A percentile compares a stretch with the other conserved stretches of the same genome.
These are phyloP conservation scores for Proterorhinus semilunaris DNA, from an alignment of 2,113 vertebrate genomes.

Conservation along the genomic window DNA sequence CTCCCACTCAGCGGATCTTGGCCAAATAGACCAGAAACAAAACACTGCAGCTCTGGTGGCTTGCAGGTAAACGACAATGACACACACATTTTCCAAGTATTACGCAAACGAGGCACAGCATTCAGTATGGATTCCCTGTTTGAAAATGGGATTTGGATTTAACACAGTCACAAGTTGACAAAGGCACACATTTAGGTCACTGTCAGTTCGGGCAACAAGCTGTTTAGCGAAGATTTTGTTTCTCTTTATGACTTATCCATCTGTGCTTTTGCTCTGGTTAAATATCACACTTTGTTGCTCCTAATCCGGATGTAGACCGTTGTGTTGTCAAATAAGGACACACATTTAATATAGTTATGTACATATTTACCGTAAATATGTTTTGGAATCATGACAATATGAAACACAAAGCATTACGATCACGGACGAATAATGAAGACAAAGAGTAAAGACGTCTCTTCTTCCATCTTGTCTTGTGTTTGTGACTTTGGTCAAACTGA, in stretches of 20 bases:
- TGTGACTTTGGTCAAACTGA: slow-evolving; percentile 13
- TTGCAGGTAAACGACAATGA: slow-evolving; percentile 6
- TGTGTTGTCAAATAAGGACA: background rate
- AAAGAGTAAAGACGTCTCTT: slow-evolving; percentile 14
- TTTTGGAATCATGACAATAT: background rate
- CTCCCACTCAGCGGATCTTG: slow-evolving; percentile 34
- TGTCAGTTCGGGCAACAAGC: slow-evolving; percentile 5
- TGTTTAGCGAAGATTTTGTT: slow-evolving; percentile 9
- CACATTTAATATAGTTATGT: background rate
- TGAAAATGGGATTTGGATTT: background rate
- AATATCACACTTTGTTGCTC: slow-evolving; percentile 22
- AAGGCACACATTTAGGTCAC: slow-evolving; percentile 37
- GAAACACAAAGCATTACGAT: background rate
- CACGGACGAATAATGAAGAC: too few relatives aligned
- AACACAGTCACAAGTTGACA: slow-evolving; percentile 14
- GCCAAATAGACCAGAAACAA: slow-evolving; percentile 42
- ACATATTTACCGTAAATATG: background rate
- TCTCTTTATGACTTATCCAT: slow-evolving; percentile 30
- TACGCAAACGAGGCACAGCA: background rate
- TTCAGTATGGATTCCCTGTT: background rate
- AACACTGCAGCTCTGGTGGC: background rate
- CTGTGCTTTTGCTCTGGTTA: slow-evolving; percentile 15
- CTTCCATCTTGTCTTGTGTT: background rate
- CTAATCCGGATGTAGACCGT: slow-evolving; percentile 7
- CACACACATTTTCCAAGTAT: background rate